These are phyloP conservation scores for Epizoanthus scotinus DNA, from an alignment of 92 coral and sea anemone genomes.

Conservation along the genomic window DNA sequence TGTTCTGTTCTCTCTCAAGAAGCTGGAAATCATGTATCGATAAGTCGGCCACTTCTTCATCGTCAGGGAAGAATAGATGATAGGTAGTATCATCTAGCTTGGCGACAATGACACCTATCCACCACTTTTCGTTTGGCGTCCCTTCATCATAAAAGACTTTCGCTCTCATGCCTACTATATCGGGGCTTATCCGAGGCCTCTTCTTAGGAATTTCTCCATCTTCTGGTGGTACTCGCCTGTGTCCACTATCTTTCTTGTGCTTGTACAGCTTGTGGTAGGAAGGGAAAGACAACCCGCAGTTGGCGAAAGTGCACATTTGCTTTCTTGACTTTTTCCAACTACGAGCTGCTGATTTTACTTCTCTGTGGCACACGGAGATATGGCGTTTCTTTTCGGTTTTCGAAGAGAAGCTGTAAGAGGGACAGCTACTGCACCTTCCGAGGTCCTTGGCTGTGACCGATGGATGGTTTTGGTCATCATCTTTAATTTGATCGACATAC, in stretches of 20 bases:
- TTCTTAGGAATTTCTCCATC: constrained; percentile 39
- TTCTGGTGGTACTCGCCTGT: constrained; percentile 25
- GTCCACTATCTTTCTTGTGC: constrained; percentile 18
- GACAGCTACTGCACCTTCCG: constrained; percentile 10
- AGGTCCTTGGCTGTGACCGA: constrained; percentile 25
- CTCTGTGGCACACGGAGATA: constrained; percentile 24
- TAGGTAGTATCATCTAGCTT: constrained; percentile 32
- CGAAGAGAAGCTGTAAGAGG: constrained; percentile 11
- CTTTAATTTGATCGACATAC: constrained; percentile 15
- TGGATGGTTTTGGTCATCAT: constrained; percentile 8
- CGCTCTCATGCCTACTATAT: constrained; percentile 34
- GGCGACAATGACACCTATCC: constrained; percentile 23
- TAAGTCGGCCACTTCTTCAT: constrained; percentile 30
- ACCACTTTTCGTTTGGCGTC: constrained; percentile 37
- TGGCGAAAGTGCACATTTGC: constrained; percentile 12
- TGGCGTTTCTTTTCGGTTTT: constrained; percentile 20
- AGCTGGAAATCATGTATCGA: constrained; percentile 16
- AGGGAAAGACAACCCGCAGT: constrained; percentile 32
- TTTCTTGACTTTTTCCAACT: constrained; percentile 11
- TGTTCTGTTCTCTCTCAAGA: constrained; percentile 39
- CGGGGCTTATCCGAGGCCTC: constrained; percentile 33
- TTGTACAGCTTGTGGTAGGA: constrained; percentile 45
- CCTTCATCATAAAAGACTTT: constrained; percentile 45
- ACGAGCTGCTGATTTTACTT: neutral
- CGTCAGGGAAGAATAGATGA: constrained; percentile 36